These are phyloP conservation scores for Drosophila obscura DNA, from an alignment of 1,140 invertebrate genomes.

Conservation along the genomic window DNA sequence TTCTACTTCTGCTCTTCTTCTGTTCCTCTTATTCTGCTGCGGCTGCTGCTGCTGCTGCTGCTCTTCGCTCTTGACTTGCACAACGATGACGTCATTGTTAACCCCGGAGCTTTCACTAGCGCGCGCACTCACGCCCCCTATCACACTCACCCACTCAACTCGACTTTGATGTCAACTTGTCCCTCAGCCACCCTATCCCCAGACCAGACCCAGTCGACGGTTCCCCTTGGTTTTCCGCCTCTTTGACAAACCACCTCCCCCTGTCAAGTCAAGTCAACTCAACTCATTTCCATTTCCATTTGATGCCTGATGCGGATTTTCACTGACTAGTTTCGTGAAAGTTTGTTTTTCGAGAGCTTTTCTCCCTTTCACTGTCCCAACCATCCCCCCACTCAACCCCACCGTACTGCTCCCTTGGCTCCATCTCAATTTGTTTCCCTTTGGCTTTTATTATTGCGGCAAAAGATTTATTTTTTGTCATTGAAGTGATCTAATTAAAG, in stretches of 20 bases:
- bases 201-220: no score
- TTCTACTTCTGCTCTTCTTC: neutral
- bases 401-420: neutral
- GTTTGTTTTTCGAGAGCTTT: conserved; percentile 67
- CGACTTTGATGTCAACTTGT: conserved; percentile 39
- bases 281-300: conserved; percentile 79
- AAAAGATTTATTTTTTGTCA: conserved; percentile 77
- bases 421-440: conserved; percentile 62
- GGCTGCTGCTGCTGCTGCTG: neutral
- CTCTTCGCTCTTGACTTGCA: conserved; percentile 43
- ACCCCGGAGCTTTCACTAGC: conserved; percentile 70
- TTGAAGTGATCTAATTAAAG: conserved; percentile 80
- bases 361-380: conserved; percentile 16
- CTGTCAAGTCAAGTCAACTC: conserved; percentile 61
- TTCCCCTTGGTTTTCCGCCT: conserved; percentile 12
- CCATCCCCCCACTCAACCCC: neutral
- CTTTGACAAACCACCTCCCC: conserved; percentile 40
- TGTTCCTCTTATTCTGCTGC: neutral
- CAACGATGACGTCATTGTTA: conserved; percentile 79
- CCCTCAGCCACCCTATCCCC: no score
- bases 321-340: conserved; percentile 62
- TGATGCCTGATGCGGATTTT: conserved; percentile 63
- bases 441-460: conserved; percentile 71
- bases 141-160: conserved; percentile 12
- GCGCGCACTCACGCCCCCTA: neutral